These are phyloP conservation scores for Paratrypauchen microcephalus DNA, from an alignment of 2,797 vertebrate genomes.

Conservation along the genomic window DNA sequence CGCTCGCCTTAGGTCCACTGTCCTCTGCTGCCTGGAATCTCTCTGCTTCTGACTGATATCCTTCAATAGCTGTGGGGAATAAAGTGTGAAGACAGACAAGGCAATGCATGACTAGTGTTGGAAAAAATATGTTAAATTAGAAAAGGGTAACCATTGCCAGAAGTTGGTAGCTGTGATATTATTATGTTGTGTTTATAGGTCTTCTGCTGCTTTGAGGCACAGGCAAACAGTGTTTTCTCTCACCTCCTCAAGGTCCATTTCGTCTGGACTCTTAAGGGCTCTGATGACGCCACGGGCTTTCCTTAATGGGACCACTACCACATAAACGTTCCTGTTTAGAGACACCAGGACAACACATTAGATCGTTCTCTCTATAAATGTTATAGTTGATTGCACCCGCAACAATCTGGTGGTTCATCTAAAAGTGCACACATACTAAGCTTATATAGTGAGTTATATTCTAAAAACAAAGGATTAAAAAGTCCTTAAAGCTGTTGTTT, in stretches of 20 bases:
- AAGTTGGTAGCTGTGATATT: constrained; percentile 26
- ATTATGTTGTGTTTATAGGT: constrained; percentile 37
- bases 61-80: constrained; percentile 82
- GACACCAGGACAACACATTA: constrained; percentile 35
- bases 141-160: constrained; percentile 39
- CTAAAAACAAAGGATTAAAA: neutral
- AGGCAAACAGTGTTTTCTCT: constrained; percentile 50
- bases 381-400: neutral
- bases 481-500: too few species aligned
- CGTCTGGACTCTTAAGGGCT: constrained; percentile 89
- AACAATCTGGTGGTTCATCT: neutral
- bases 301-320: constrained; percentile 92
- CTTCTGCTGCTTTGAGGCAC: constrained; percentile 36
- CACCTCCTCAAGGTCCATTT: constrained; percentile 99
- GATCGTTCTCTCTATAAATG: neutral
- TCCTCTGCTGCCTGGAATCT: constrained; percentile 87
- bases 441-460: neutral
- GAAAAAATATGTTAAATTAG: constrained; percentile 34
- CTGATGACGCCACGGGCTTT: constrained; percentile 85
- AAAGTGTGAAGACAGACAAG: constrained; percentile 4
- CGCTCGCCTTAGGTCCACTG: constrained; percentile 87
- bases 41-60: constrained; percentile 85
- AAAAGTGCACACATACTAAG: neutral
- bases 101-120: constrained; percentile 35
- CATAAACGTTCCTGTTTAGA: constrained; percentile 87